Evolutionary conservation across 2,888 invertebrate species (phyloP).

Genomic region (Julus scanicus): DNA sequence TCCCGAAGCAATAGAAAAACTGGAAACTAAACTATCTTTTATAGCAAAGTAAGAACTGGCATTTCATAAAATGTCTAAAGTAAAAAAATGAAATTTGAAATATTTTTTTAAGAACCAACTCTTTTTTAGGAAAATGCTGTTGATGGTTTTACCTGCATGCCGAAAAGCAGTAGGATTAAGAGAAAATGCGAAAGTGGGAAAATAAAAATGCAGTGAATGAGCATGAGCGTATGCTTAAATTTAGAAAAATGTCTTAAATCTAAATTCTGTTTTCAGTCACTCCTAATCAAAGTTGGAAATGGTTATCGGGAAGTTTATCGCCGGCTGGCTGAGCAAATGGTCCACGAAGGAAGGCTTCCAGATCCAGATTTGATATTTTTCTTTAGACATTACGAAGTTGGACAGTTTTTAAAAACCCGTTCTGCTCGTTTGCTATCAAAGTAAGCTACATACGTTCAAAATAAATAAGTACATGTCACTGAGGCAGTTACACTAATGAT

Average conservation of each 20-base stretch:
- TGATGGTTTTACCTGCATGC: background rate
- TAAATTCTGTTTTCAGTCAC: slow-evolving; percentile 55
- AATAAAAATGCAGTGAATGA: background rate
- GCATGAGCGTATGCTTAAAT: background rate
- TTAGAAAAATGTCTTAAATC: background rate
- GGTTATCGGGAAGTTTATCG: slow-evolving; percentile 56
- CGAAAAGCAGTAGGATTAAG: background rate
- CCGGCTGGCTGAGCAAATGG: slow-evolving; percentile 58
- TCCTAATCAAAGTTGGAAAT: slow-evolving; percentile 56
- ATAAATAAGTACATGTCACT: background rate
- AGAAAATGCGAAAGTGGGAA: background rate
- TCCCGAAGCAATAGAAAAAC: background rate
- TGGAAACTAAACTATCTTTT: background rate
- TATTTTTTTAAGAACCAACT: background rate
- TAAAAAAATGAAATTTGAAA: too few species aligned
- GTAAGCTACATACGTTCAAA: slow-evolving; percentile 36
- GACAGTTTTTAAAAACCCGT: slow-evolving; percentile 57
- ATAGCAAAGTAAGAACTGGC: background rate
- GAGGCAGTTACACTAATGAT: too few species aligned
- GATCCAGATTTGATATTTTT: slow-evolving; percentile 59
- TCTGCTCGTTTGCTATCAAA: slow-evolving; percentile 57
- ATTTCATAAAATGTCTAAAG: background rate
- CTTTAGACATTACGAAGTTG: slow-evolving; percentile 59
- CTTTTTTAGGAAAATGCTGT: background rate
- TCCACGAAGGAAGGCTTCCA: slow-evolving; percentile 59